A percentile compares a stretch with the other conserved stretches of the same genome.
Evolutionary conservation across 64 coral and sea anemone species (phyloP).

Genomic region (Actinia equina): DNA sequence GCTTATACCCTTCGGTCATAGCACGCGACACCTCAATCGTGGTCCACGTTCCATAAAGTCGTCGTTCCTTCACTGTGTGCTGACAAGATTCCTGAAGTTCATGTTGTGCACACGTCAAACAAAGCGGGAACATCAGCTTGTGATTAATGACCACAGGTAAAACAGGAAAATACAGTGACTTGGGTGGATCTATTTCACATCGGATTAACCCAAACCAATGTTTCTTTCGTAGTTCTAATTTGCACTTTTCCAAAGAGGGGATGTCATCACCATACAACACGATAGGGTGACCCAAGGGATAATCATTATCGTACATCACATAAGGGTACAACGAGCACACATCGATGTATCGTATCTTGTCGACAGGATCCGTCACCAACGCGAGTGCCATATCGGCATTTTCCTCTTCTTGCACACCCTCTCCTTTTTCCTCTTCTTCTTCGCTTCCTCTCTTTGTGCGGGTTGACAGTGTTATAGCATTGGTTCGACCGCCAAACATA

Average conservation of each 20-base stretch:
- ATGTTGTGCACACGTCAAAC: neutral
- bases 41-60: neutral
- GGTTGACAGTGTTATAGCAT: neutral
- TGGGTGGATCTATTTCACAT: neutral
- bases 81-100: neutral
- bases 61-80: neutral
- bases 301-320: neutral
- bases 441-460: no score
- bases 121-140: neutral
- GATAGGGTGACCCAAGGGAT: neutral
- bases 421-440: no score
- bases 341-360: neutral
- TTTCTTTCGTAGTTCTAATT: neutral
- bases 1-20: no score
- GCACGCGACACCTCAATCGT: neutral
- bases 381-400: neutral
- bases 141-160: neutral
- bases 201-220: neutral
- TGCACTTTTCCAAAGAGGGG: neutral
- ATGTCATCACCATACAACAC: neutral
- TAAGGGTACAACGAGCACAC: neutral
- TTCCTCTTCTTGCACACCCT: neutral
- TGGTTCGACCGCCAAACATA: neutral
- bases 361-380: neutral
- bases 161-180: neutral